Evolutionary conservation across 2,888 invertebrate genomes (phyloP).

Genomic region (Sphecodes monilicornis): DNA sequence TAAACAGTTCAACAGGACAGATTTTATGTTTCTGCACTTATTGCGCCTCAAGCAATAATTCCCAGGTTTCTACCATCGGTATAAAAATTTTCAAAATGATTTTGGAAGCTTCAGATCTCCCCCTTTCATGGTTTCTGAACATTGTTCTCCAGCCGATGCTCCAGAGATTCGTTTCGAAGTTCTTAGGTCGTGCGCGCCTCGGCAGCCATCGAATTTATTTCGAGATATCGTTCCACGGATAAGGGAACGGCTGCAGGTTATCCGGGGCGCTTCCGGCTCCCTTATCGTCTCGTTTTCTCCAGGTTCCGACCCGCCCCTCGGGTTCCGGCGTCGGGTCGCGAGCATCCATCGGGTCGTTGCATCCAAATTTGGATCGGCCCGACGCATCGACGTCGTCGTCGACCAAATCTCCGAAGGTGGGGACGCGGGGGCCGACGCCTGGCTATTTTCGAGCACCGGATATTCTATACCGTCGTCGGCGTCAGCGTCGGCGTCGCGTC

Average conservation of each 20-base stretch:
- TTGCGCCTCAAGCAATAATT: background rate
- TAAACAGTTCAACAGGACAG: background rate
- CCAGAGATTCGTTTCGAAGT: background rate
- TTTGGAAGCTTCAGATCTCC: background rate
- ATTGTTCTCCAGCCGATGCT: background rate
- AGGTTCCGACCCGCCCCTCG: conserved; percentile 29
- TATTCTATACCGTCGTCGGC: conserved; percentile 76
- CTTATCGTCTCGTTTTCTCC: conserved; percentile 14
- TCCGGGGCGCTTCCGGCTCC: background rate
- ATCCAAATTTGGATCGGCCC: conserved; percentile 87
- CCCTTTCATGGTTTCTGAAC: background rate
- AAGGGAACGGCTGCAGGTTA: background rate
- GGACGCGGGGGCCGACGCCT: conserved; percentile 78
- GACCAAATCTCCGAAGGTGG: conserved; percentile 77
- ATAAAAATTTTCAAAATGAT: background rate
- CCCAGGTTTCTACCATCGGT: background rate
- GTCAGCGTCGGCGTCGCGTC: conserved; percentile 9
- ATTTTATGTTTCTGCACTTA: background rate
- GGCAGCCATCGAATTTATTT: background rate
- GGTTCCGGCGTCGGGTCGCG: conserved; percentile 67
- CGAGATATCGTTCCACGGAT: background rate
- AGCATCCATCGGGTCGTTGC: conserved; percentile 80
- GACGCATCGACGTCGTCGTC: conserved; percentile 82
- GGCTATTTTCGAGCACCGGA: conserved; percentile 83
- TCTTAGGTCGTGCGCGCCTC: background rate